Conservation (phyloP, 2,797 vertebrate species). For the Rhynchotus rufescens region DNA sequence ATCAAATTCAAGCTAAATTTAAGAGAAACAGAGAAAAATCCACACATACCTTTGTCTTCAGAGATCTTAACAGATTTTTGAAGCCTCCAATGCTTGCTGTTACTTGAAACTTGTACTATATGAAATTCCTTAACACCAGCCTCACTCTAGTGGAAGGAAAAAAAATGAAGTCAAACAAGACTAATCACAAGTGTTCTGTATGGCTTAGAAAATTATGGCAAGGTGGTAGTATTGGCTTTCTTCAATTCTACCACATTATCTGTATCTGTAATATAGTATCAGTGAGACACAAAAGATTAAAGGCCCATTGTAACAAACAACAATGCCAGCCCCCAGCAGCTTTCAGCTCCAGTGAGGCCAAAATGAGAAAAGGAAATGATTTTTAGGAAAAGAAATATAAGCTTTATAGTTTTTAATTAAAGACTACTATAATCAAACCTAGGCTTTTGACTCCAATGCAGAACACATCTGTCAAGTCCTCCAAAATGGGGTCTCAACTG, state of each 20-base stretch:
- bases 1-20: background rate
- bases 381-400: background rate
- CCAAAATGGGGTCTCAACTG: background rate
- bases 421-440: background rate
- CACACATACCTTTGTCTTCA: conserved; percentile 89
- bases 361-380: background rate
- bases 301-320: background rate
- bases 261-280: background rate
- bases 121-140: conserved; percentile 94
- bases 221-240: background rate
- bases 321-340: background rate
- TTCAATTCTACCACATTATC: background rate
- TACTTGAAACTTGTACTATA: conserved; percentile 96
- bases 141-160: conserved; percentile 85
- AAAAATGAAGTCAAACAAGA: background rate
- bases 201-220: background rate
- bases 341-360: background rate
- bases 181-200: background rate
- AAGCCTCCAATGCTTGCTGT: conserved; percentile 92
- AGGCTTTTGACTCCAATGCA: background rate
- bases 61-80: conserved; percentile 90
- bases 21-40: background rate
- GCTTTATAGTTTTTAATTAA: background rate
- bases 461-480: background rate
- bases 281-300: background rate